Evolutionary conservation across 2,888 invertebrate species (phyloP).

Genomic region (Parapristionchus giblindavisi): DNA sequence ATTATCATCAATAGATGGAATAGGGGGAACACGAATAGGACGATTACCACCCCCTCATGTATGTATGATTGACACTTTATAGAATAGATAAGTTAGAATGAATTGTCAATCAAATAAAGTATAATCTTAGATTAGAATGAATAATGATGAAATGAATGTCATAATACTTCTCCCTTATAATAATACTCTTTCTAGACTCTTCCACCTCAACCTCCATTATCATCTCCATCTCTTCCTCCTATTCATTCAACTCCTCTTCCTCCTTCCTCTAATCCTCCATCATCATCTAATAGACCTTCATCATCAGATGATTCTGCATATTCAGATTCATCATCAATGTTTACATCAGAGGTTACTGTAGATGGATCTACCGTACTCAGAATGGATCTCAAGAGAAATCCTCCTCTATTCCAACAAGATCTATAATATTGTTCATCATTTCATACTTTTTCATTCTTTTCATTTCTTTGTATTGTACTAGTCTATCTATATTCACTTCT

Average conservation of each 20-base stretch:
- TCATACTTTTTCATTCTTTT: neutral
- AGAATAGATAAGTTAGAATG: slow-evolving; percentile 1
- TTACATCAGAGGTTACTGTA: slow-evolving; percentile 44
- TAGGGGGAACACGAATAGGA: no score
- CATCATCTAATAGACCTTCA: slow-evolving; percentile 6
- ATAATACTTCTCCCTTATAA: neutral
- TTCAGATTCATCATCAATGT: slow-evolving; percentile 46
- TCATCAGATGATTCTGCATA: slow-evolving; percentile 60
- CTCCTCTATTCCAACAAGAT: slow-evolving; percentile 37
- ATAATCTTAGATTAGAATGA: neutral
- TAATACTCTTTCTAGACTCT: neutral
- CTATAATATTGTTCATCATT: slow-evolving; percentile 41
- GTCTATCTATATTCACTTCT: neutral
- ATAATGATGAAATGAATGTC: neutral
- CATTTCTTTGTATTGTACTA: neutral
- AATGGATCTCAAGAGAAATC: slow-evolving; percentile 48
- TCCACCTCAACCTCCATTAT: slow-evolving; percentile 32
- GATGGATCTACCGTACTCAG: slow-evolving; percentile 57
- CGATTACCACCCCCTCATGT: slow-evolving; percentile 29
- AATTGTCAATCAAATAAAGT: neutral
- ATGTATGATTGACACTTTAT: neutral
- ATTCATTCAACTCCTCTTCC: slow-evolving; percentile 9
- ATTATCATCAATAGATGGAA: no score
- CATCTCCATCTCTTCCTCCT: slow-evolving; percentile 21
- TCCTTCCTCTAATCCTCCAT: slow-evolving; percentile 3